phyloP scores from a whole-genome alignment of 1,140 invertebrate species.

The Akabosia matsudoensis region DNA sequence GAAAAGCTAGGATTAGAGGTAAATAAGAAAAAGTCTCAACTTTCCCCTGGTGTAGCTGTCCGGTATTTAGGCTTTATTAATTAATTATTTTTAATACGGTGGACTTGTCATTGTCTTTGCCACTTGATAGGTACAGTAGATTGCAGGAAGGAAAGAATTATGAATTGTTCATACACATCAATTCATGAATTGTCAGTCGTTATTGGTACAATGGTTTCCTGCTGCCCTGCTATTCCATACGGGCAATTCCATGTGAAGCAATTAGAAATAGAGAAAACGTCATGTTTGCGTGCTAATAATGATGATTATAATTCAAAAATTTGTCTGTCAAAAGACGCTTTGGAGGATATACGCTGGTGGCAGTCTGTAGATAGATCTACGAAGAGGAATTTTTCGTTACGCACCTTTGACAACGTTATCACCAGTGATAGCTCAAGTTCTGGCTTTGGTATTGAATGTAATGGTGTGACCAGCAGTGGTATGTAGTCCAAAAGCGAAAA shows the following conservation, averaged over 20 bases:
- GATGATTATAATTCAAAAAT: not conserved
- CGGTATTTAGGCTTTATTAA: not conserved
- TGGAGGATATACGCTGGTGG: slow-evolving; percentile 3
- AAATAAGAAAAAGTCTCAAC: not conserved
- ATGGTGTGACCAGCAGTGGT: not conserved
- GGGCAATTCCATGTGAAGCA: not conserved
- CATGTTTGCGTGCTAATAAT: not conserved
- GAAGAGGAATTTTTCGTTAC: not conserved
- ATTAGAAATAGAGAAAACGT: not conserved
- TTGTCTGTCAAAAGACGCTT: not conserved
- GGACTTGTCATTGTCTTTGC: not conserved
- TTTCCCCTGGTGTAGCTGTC: not conserved
- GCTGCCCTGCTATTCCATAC: not conserved
- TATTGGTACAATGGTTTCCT: not conserved
- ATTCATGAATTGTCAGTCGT: not conserved
- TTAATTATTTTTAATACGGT: not conserved
- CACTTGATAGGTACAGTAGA: not conserved
- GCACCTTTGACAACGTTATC: not conserved
- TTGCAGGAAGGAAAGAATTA: not conserved
- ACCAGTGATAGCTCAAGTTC: not conserved
- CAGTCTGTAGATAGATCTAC: not conserved
- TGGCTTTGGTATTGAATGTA: not conserved
- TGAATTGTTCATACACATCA: not conserved
- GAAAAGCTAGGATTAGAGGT: not conserved
- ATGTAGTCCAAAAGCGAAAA: not conserved